A percentile compares a stretch with the other conserved stretches of the same genome.
Evolutionary conservation across 1,140 invertebrate species (phyloP).

Genomic region (Rhopalosiphum padi): DNA sequence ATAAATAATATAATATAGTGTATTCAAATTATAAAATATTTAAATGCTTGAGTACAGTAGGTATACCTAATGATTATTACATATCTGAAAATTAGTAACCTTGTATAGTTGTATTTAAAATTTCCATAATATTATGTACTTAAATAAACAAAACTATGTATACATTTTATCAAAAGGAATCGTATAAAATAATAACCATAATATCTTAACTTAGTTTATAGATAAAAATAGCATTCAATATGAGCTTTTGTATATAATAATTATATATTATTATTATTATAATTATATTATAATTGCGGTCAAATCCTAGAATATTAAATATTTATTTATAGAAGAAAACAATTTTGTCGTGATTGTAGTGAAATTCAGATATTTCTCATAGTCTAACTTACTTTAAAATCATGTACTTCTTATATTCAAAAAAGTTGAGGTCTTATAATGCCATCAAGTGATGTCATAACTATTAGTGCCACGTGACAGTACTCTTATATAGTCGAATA

Average conservation of each 20-base stretch:
- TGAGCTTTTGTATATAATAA: neutral
- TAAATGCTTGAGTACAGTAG: neutral
- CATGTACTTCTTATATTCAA: too few species aligned
- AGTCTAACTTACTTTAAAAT: too few species aligned
- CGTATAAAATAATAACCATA: neutral
- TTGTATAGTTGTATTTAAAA: neutral
- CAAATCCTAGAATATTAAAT: neutral
- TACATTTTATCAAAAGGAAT: neutral
- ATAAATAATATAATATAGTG: too few species aligned
- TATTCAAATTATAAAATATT: neutral
- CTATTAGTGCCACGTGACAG: too few species aligned
- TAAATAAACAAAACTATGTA: neutral
- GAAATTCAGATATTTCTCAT: neutral
- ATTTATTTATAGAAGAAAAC: neutral
- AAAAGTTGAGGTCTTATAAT: too few species aligned
- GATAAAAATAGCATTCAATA: neutral
- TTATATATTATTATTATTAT: too few species aligned
- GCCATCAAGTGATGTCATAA: too few species aligned
- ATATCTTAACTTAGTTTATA: neutral
- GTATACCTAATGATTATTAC: neutral
- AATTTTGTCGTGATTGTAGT: neutral
- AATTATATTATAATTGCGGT: too few species aligned
- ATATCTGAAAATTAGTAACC: neutral
- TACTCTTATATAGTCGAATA: too few species aligned
- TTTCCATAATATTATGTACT: neutral